A percentile compares a stretch with the other conserved stretches of the same genome.
Evolutionary conservation across 2,797 vertebrate genomes (phyloP).

Genomic region (Chaetodon trifasciatus): DNA sequence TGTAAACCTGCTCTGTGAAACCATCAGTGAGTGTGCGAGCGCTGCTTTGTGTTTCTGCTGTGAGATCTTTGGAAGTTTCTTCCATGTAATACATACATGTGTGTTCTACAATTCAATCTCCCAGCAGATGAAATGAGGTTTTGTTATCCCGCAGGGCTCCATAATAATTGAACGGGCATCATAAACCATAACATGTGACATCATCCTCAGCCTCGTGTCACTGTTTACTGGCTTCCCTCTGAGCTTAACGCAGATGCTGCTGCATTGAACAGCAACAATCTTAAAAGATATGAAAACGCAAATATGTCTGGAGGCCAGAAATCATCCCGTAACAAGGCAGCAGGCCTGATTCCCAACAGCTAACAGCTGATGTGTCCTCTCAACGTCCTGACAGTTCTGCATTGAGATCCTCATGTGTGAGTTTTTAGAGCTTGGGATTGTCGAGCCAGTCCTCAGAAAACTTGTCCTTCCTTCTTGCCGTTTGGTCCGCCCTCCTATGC

Average conservation of each 20-base stretch:
- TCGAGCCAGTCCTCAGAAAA: too few species aligned
- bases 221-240: constrained; percentile 18
- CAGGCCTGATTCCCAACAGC: background rate
- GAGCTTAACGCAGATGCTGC: constrained; percentile 7
- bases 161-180: constrained; percentile 36
- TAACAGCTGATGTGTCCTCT: background rate
- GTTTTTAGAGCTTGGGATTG: background rate
- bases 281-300: constrained; percentile 2
- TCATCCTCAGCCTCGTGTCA: constrained; percentile 9
- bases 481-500: too few species aligned
- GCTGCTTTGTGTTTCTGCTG: background rate
- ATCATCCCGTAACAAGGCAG: background rate
- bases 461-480: too few species aligned
- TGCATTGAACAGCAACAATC: background rate
- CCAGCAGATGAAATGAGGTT: constrained; percentile 37
- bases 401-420: too few species aligned
- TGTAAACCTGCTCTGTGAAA: background rate
- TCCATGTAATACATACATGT: background rate
- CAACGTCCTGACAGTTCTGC: too few species aligned
- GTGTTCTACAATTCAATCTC: constrained; percentile 61
- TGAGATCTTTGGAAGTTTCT: background rate
- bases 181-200: constrained; percentile 37
- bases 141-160: constrained; percentile 23
- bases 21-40: background rate
- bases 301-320: constrained; percentile 2